A percentile compares a stretch with the other conserved stretches of the same genome.
Conservation (phyloP, 2,888 invertebrate species). For the Epinotia demarniana region DNA sequence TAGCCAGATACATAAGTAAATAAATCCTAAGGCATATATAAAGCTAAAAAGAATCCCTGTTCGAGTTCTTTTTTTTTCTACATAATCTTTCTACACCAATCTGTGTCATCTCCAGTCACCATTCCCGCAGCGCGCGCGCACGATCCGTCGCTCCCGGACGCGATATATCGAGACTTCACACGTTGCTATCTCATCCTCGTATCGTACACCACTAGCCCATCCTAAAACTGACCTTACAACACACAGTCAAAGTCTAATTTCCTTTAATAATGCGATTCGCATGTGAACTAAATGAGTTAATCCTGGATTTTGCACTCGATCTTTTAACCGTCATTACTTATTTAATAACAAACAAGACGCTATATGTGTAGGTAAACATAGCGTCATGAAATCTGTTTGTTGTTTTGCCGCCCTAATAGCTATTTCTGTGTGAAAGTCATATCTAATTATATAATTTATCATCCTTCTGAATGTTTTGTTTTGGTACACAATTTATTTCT, state of each 20-base stretch:
- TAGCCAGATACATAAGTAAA: too few species aligned
- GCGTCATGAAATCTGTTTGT: conserved; percentile 25
- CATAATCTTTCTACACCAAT: background rate
- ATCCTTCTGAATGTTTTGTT: background rate
- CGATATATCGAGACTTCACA: conserved; percentile 14
- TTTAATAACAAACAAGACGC: conserved; percentile 37
- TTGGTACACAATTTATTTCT: background rate
- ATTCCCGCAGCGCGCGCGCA: conserved; percentile 8
- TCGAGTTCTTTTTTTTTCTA: background rate
- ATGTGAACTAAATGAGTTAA: background rate
- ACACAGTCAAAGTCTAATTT: background rate
- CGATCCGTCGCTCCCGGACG: conserved; percentile 18
- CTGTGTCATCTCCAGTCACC: conserved; percentile 16
- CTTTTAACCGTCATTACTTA: conserved; percentile 21
- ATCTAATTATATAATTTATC: background rate
- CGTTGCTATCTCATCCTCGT: background rate
- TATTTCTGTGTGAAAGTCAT: conserved; percentile 24
- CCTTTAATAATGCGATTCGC: too few species aligned
- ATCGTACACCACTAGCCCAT: background rate
- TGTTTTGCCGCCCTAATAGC: conserved; percentile 19
- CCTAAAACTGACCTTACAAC: background rate
- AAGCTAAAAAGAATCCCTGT: background rate
- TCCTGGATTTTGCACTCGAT: conserved; percentile 35
- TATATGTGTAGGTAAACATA: conserved; percentile 24
- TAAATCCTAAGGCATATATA: background rate